Evolutionary conservation across 2,113 vertebrate species (phyloP), one percentile per base, ranked within the genome.

Genomic region (Puma concolor): DNA sequence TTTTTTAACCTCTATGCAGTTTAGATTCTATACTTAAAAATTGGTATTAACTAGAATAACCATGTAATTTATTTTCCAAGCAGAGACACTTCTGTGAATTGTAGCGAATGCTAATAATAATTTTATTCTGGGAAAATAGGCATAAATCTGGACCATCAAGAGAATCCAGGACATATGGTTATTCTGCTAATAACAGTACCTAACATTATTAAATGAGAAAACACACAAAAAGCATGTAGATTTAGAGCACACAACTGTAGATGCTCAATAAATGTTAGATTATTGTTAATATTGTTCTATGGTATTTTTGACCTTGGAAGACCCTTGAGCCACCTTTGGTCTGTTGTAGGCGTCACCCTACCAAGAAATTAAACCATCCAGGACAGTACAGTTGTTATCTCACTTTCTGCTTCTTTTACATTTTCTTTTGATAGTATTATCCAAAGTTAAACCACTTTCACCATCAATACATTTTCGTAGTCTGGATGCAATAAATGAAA

Each of bases 1-100:
- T 90, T 80, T 66, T 86, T 97, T 96, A 95, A 97, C 80, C 50
- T 97, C 33, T 88, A 23, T 84, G 50, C n/a, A 44, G 38, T 85
- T 93, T 85, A 94, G 54, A 95, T 7, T 64, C 79, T 85, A 27
- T 57, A 44, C 12, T 84, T 69, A 96, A 94, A 91, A 95, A 82
- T 0, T 86, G 33, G 89, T 79, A 92, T 79, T 94, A 96, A 81
- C 57, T 88, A 66, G 10, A 27, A 31, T 76, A 88, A 64, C 60
- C 57, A 29, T 31, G 48, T 89, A 69, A 92, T 91, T 97, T 91
- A 76, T 93, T 95, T 91, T 89, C 66, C 67, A 95, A 82, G 64
- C 52, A 86, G 31, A 66, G 81, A 72, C 25, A 72, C 3, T 67
- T 69, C 63, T 89, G 74, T 82, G 67, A 92, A 38, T 87, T 25